phyloP scores from a whole-genome alignment of 2,888 invertebrate species.

The Bellardia bayeri region DNA sequence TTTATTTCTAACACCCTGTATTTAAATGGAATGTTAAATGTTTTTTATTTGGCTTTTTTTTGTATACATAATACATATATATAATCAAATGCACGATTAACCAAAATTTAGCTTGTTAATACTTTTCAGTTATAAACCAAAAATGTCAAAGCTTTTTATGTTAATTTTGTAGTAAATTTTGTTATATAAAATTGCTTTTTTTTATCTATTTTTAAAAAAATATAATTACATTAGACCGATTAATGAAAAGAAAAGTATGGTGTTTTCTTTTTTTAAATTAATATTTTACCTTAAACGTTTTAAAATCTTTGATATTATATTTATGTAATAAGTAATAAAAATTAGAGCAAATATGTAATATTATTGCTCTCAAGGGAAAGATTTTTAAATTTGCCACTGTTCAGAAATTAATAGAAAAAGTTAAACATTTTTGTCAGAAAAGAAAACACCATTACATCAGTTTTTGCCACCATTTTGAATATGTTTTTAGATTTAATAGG shows the following conservation, averaged over 20 bases:
- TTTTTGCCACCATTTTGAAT: no score
- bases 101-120: slow-evolving; percentile 21
- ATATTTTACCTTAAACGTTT: no score
- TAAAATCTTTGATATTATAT: no score
- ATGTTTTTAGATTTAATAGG: no score
- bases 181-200: slow-evolving; percentile 30
- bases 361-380: no score
- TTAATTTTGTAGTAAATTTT: slow-evolving; percentile 25
- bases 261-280: no score
- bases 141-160: slow-evolving; percentile 16
- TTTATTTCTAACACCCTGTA: not conserved
- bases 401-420: no score
- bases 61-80: not conserved
- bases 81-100: slow-evolving; percentile 10
- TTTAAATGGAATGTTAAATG: slow-evolving; percentile 1
- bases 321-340: no score
- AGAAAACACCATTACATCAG: no score
- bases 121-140: slow-evolving; percentile 1
- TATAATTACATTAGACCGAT: slow-evolving; percentile 46
- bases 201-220: not conserved
- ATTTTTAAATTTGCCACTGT: no score
- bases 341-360: no score
- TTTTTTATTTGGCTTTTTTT: not conserved
- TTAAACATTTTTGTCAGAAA: no score
- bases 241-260: slow-evolving; percentile 5